Evolutionary conservation across 2,888 invertebrate genomes (phyloP).

Genomic region (Drosophila percnosoma): DNA sequence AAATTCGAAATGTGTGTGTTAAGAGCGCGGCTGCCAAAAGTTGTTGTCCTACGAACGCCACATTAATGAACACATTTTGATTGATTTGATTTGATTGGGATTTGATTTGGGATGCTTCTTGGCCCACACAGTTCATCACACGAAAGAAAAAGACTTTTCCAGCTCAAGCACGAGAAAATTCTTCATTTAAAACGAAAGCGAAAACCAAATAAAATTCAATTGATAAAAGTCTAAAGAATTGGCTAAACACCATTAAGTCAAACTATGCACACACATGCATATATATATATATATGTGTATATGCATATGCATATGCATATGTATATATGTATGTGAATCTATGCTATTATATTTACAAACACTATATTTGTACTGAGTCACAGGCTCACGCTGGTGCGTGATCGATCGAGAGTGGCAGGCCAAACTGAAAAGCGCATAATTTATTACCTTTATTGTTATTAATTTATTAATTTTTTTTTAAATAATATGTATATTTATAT

Average conservation of each 20-base stretch:
- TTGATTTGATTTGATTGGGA: conserved; percentile 6
- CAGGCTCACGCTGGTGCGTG: conserved; percentile 70
- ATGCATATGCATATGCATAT: too few species aligned
- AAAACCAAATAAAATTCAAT: conserved; percentile 31
- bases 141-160: conserved; percentile 32
- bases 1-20: conserved; percentile 15
- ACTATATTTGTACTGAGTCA: conserved; percentile 34
- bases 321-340: conserved; percentile 25
- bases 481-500: conserved; percentile 13
- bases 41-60: conserved; percentile 22
- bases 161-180: conserved; percentile 54
- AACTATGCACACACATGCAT: conserved; percentile 30
- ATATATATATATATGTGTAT: conserved; percentile 31
- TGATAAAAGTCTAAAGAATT: conserved; percentile 68
- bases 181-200: conserved; percentile 51
- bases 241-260: conserved; percentile 49
- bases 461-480: conserved; percentile 66
- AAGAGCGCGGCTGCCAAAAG: conserved; percentile 15
- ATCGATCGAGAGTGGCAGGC: conserved; percentile 67
- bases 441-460: conserved; percentile 78
- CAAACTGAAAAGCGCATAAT: conserved; percentile 74
- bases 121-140: conserved; percentile 26
- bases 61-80: conserved; percentile 26
- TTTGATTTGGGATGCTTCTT: conserved; percentile 19
- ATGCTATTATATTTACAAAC: conserved; percentile 26